Percentiles rank a stretch among this genome's conserved stretches.
Conservation (phyloP, 2,888 invertebrate genomes). For the Spodoptera exigua region DNA sequence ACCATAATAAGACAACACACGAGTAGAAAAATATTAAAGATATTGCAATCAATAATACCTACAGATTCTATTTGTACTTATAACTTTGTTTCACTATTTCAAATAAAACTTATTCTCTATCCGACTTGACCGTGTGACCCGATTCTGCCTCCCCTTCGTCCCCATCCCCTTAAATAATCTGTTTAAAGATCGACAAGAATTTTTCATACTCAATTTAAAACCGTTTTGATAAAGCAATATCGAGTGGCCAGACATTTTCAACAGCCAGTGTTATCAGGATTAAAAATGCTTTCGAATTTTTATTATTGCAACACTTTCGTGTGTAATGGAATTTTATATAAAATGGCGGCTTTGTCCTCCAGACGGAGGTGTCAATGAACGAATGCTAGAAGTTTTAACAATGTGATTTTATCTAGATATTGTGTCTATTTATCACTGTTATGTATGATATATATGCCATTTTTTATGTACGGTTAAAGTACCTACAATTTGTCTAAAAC, state of each 20-base stretch:
- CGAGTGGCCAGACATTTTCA: slow-evolving; percentile 38
- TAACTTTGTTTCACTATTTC: no score
- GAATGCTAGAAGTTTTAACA: slow-evolving; percentile 5
- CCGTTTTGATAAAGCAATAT: slow-evolving; percentile 67
- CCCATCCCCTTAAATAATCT: slow-evolving; percentile 61
- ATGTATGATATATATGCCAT: neutral
- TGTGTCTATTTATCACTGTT: neutral
- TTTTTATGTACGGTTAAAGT: no score
- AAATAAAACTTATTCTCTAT: slow-evolving; percentile 8
- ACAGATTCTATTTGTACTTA: no score
- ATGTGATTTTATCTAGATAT: slow-evolving; percentile 8
- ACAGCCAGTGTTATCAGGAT: slow-evolving; percentile 16
- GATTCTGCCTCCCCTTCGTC: slow-evolving; percentile 24
- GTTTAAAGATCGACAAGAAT: slow-evolving; percentile 64
- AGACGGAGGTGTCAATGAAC: slow-evolving; percentile 34
- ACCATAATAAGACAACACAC: no score
- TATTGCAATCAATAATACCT: no score
- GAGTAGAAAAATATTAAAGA: no score
- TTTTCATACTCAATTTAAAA: slow-evolving; percentile 70
- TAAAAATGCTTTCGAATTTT: slow-evolving; percentile 4
- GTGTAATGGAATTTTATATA: slow-evolving; percentile 18
- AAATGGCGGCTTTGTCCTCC: slow-evolving; percentile 23
- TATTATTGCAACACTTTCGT: slow-evolving; percentile 17
- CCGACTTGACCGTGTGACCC: slow-evolving; percentile 18
- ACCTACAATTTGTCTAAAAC: no score